Base-by-base conservation (phyloP, 2,888 invertebrate genomes). In the Melieria crassipennis region DNA sequence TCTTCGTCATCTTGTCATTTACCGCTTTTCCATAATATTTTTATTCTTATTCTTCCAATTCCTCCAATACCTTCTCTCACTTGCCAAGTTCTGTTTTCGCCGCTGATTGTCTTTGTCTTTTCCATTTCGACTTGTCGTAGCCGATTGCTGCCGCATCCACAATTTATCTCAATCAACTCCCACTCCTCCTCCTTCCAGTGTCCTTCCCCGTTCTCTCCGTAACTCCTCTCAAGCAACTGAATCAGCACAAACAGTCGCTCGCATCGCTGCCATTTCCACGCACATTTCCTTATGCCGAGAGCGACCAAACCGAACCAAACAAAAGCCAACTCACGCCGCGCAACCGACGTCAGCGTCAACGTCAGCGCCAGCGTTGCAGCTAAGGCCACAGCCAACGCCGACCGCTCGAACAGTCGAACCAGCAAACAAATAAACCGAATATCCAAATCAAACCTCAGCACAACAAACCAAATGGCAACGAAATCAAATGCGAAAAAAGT, bases 281-380 rank as follows among this genome's bases (percentile, higher is more conserved):
- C 66, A 66, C 58, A 66, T 58, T 58, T 58, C 58, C 60, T 60
- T 67, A 61, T 52, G 67, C 52, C 60, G 60, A 67, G 61, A 58
- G 60, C 50, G 61, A n/a, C 67, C 67, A 46, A 67, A 52, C 42
- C 60, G 67, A 60, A n/a, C 67, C 30, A 30, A 30, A 30, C 30
- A 30, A 30, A 30, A 30, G 52, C 43, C 48, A 58, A 55, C 13
- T 56, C 16, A 67, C 67, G 50, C 61, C 60, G 30, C 67, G 67
- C 67, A 67, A 61, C 52, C 47, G 47, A 52, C 16, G 47, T 6
- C 43, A 42, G 45, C 67, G 30, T 6, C 7, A n/a, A 46, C 46
- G 56, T 11, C 7, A 4, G 47, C 64, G 13, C 30, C 30, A 30
- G 5, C 43, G 11, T 55, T 10, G 58, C 11, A 10, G 42, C 7